Percentiles rank a stretch among this genome's conserved stretches.
Evolutionary conservation across 2,888 invertebrate genomes (phyloP).

Genomic region (Watsonalla cultraria): DNA sequence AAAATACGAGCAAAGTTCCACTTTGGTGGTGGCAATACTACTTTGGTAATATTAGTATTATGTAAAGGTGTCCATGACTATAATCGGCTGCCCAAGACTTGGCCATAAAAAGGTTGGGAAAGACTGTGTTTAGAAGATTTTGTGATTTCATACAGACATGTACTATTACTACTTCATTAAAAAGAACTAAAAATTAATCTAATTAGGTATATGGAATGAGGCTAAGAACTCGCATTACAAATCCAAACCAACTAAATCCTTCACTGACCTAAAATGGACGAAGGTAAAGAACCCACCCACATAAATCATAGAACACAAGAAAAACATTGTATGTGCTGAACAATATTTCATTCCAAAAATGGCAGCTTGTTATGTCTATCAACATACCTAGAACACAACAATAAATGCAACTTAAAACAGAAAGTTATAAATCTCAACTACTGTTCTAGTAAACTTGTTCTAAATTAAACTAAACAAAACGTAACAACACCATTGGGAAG

Average conservation of each 20-base stretch:
- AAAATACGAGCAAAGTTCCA: no score
- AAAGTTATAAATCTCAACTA: background rate
- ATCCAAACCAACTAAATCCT: background rate
- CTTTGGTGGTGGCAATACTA: no score
- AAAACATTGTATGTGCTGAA: background rate
- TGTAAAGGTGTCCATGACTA: no score
- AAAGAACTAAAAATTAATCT: background rate
- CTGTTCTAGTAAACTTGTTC: background rate
- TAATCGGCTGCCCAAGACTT: no score
- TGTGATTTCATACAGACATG: background rate
- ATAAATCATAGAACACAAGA: background rate
- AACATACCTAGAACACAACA: background rate
- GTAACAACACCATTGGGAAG: constrained; percentile 8
- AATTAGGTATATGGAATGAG: background rate
- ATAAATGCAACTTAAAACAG: constrained; percentile 6
- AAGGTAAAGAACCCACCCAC: background rate
- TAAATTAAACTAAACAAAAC: constrained; percentile 7
- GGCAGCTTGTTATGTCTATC: background rate
- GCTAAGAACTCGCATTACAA: background rate
- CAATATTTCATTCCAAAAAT: background rate
- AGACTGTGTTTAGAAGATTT: no score
- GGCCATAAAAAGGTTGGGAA: no score
- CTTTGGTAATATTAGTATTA: no score
- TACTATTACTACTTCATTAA: background rate
- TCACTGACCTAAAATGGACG: background rate